Conservation (phyloP, 23 tunicate species). For the Trididemnum nubilum region DNA sequence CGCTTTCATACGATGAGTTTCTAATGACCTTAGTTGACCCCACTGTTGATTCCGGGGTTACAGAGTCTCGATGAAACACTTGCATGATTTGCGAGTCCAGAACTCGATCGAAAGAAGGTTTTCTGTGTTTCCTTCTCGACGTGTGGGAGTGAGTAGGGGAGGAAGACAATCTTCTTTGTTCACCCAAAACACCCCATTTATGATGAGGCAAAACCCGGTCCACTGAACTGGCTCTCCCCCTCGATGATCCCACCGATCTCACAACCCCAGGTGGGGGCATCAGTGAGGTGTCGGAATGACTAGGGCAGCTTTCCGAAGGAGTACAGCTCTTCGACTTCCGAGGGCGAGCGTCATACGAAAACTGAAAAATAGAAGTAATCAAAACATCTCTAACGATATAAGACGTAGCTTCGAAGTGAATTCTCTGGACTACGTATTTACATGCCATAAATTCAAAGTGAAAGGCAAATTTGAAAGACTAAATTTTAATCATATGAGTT, state of each 20-base stretch:
- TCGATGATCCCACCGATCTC: not conserved
- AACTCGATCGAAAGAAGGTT: not conserved
- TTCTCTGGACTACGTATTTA: no score
- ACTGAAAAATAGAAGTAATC: no score
- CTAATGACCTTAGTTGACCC: not conserved
- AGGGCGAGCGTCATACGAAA: no score
- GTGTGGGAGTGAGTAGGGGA: not conserved
- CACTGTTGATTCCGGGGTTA: no score
- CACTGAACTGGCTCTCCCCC: not conserved
- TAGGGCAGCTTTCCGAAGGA: no score
- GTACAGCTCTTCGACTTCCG: no score
- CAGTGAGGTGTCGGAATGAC: not conserved
- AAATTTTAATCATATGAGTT: no score
- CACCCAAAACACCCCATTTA: not conserved
- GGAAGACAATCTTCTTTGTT: not conserved
- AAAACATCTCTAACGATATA: no score
- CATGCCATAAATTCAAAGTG: no score
- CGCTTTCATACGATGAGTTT: not conserved
- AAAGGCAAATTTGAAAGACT: no score
- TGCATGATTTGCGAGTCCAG: slow-evolving; percentile 7
- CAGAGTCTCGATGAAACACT: not conserved
- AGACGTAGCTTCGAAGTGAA: no score
- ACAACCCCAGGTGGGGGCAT: not conserved
- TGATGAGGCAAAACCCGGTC: not conserved
- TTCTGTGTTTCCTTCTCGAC: not conserved